A percentile compares a stretch with the other conserved stretches of the same genome.
Conservation (phyloP, 2,797 vertebrate species). For the Pseudochaenichthys georgianus region DNA sequence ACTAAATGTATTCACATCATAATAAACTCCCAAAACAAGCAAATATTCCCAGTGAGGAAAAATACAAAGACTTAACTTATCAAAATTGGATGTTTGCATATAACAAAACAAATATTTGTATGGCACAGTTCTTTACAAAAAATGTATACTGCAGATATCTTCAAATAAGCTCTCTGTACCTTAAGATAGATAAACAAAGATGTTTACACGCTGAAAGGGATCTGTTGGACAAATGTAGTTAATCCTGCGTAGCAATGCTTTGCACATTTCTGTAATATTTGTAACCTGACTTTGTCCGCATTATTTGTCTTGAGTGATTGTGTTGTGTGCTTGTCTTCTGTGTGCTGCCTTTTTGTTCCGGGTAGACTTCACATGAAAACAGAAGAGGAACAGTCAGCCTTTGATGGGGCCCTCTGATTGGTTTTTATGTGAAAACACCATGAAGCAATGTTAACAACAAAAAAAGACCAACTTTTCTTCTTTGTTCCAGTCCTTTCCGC, state of each 20-base stretch:
- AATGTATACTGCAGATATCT: not conserved
- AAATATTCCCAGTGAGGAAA: too few species aligned
- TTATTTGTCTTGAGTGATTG: not conserved
- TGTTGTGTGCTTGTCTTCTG: conserved; percentile 42
- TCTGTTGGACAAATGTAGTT: not conserved
- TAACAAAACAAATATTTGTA: not conserved
- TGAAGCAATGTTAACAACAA: not conserved
- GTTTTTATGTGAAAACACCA: conserved; percentile 15
- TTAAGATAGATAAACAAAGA: not conserved
- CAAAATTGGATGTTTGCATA: too few species aligned
- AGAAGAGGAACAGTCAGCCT: conserved; percentile 1
- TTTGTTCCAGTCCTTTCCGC: conserved; percentile 11
- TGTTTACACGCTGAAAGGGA: not conserved
- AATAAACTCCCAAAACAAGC: too few species aligned
- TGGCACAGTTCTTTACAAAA: not conserved
- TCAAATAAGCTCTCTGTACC: not conserved
- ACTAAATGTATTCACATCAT: not conserved
- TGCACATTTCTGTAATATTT: conserved; percentile 13
- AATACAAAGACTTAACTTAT: too few species aligned
- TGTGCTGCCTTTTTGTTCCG: conserved; percentile 14
- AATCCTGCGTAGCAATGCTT: not conserved
- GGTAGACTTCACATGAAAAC: conserved; percentile 12
- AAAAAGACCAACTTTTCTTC: conserved; percentile 39
- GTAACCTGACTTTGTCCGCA: conserved; percentile 32
- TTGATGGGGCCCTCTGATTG: conserved; percentile 14